phyloP scores from a whole-genome alignment of 2,797 vertebrate genomes.

The Anguilla obscura region DNA sequence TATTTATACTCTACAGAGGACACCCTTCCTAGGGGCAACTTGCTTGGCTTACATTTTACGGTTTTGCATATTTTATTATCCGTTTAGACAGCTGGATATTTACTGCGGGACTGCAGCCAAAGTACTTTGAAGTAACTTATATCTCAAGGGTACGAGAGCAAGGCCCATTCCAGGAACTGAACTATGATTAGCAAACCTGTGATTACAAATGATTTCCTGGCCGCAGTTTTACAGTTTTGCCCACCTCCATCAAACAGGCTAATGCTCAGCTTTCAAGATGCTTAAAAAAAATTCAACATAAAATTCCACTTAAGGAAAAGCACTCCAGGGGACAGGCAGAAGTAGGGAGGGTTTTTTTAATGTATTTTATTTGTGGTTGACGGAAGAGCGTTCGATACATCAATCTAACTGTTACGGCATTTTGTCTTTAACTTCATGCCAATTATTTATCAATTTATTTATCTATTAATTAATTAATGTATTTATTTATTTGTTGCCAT shows the following conservation, averaged over 20 bases:
- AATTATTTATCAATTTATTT: background rate
- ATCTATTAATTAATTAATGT: background rate
- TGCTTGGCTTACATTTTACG: background rate
- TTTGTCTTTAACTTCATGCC: background rate
- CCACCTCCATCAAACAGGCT: background rate
- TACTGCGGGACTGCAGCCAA: background rate
- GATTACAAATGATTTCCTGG: background rate
- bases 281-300: background rate
- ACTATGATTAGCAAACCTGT: background rate
- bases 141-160: background rate
- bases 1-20: background rate
- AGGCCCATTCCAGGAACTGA: background rate
- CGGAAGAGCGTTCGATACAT: background rate
- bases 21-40: background rate
- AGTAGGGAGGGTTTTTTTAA: background rate
- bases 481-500: background rate
- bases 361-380: background rate
- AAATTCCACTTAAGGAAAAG: background rate
- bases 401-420: background rate
- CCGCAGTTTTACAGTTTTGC: background rate
- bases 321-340: background rate
- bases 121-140: background rate
- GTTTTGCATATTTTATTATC: constrained; percentile 6
- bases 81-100: background rate
- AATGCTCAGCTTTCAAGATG: background rate